Evolutionary conservation across 2,797 vertebrate species (phyloP), one percentile per base, ranked within the genome.

Genomic region (Thaleichthys pacificus): DNA sequence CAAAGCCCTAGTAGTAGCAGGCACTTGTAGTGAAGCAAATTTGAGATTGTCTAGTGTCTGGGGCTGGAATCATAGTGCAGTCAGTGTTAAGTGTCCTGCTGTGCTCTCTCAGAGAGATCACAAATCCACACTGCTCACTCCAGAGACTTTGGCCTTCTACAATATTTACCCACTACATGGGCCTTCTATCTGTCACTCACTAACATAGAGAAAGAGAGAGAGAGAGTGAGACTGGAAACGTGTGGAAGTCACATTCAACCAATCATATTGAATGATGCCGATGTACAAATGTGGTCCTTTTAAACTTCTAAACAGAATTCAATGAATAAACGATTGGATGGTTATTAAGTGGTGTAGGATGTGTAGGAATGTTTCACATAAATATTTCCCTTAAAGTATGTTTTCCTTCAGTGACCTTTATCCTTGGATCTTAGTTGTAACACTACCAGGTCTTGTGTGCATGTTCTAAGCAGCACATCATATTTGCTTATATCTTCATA

Each of bases 31-130:
- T 11, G 12, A n/a, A 17, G 65, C 65, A 51, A 66, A 66, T 49
- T 21, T 3, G 14, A 66, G 24, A 17, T 68, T 56, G 66, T 68
- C 49, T 47, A 47, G 42, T 8, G 42, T 68, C 15, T 56, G 26
- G 22, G 66, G 60, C 60, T 8, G 42, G 42, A 47, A 47, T 64
- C 76, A 74, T 84, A 67, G 72, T 72, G 47, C 76, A 84, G 82
- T 75, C 42, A 67, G 85, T 79, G 78, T 77, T 84, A 69, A 56
- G 79, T 74, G 69, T 85, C 91, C 88, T 85, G 87, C 87, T 89
- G 91, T 80, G 89, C 75, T 87, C 85, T 80, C 54, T 66, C 82
- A 89, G 86, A 89, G 79, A 89, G 85, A 90, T 89, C 85, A 82
- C 76, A 83, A 82, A 85, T 91, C 82, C 78, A 77, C 85, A 78